Conservation (phyloP, 37 sponge, comb jelly and placozoan genomes). For the Axinella damicornis region DNA sequence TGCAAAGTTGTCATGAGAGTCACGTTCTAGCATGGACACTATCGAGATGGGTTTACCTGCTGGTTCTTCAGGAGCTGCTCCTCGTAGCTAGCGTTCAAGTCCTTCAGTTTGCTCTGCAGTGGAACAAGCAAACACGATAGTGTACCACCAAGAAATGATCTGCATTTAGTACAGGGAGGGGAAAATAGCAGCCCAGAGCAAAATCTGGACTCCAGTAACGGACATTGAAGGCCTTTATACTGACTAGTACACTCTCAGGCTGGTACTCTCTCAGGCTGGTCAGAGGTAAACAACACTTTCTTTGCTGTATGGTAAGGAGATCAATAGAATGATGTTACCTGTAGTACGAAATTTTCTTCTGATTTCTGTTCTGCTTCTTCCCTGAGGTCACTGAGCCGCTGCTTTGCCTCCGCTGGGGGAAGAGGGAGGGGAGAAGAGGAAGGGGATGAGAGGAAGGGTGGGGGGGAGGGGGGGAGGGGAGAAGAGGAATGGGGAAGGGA, state of each 20-base stretch:
- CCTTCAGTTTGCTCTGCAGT: neutral
- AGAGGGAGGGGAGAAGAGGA: neutral
- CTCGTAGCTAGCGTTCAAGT: neutral
- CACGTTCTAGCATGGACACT: too few relatives aligned
- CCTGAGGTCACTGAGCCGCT: conserved; percentile 30
- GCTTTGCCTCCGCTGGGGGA: conserved; percentile 53
- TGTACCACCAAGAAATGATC: too few relatives aligned
- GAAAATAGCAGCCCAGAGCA: too few relatives aligned
- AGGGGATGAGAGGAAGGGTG: neutral
- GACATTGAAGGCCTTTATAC: too few relatives aligned
- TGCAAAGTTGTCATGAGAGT: too few relatives aligned
- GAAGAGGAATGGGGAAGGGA: neutral
- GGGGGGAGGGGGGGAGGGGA: neutral
- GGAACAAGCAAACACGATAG: too few relatives aligned
- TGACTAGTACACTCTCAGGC: too few relatives aligned
- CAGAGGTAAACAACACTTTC: too few relatives aligned
- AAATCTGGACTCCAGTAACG: too few relatives aligned
- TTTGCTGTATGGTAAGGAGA: neutral
- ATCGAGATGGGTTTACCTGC: neutral
- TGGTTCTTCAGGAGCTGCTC: neutral
- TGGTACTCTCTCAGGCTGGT: too few relatives aligned
- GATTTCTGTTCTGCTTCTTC: conserved; percentile 16
- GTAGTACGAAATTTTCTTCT: conserved; percentile 27
- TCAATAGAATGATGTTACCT: too few relatives aligned
- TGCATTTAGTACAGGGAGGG: too few relatives aligned